Evolutionary conservation across 2,797 vertebrate species (phyloP), one percentile per base, ranked within the genome.

Genomic region (Pantherophis alleghaniensis): DNA sequence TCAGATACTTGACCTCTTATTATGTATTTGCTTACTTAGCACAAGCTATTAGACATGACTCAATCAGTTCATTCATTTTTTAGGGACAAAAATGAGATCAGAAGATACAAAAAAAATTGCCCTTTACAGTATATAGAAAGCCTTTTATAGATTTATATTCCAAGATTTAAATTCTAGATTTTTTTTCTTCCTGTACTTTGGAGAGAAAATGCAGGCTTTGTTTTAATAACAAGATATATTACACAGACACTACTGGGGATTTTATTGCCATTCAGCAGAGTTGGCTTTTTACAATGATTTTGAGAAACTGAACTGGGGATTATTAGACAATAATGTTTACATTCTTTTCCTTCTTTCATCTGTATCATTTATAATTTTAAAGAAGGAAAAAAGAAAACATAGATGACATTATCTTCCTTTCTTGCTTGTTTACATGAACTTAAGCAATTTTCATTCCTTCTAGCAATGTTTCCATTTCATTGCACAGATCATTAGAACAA

Each of bases 401-500:
- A 79, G 24, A 24, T 91, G 88, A 60, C 55, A 88, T 83, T 32
- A 88, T 5, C 18, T 88, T 74, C 7, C 89, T 55, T 5, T 87
- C 51, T 66, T 57, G 26, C 59, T 86, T 93, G 26, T 66, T 87
- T 90, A 86, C 16, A 13, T 57, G 24, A 87, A 90, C 59, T 63
- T 92, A 91, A 91, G 86, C n/a, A 88, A 24, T 92, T 16, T 66
- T 94, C 56, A 83, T 53, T 92, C 3, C 83, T 26, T 24, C 9
- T 11, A 12, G 57, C 61, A 91, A 91, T 93, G 51, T 59, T 91
- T 95, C 11, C 1, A n/a, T 91, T 83, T 10, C 92, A 79, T 47
- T 91, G 90, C 93, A 53, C n/a, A 94, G 60, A 83, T 88, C 60
- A 14, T 74, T 89, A 94, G 94, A 95, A 55, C 28, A 74, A 42